phyloP scores from a whole-genome alignment of 2,797 vertebrate genomes.

The Oryzias dopingdopingensis region DNA sequence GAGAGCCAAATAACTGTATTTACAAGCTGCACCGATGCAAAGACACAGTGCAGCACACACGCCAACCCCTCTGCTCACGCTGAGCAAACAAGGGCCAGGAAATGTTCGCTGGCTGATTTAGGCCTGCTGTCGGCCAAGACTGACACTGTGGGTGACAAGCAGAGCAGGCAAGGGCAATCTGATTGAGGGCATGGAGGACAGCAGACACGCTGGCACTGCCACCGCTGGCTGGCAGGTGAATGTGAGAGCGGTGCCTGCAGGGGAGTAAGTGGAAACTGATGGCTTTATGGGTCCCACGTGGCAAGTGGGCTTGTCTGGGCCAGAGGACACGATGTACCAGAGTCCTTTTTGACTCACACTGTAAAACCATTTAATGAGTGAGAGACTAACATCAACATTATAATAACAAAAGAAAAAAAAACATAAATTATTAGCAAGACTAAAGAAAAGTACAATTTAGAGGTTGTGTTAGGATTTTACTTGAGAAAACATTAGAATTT shows the following conservation, averaged over 20 bases:
- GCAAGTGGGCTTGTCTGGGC: slow-evolving; percentile 38
- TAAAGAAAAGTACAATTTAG: no score
- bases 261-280: slow-evolving; percentile 42
- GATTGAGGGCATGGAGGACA: slow-evolving; percentile 49
- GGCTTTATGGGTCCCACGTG: slow-evolving; percentile 39
- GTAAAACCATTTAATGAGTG: slow-evolving; percentile 3
- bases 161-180: slow-evolving; percentile 40
- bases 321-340: slow-evolving; percentile 32
- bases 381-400: no score
- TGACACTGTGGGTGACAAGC: slow-evolving; percentile 42
- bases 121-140: slow-evolving; percentile 47
- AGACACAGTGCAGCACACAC: slow-evolving; percentile 1
- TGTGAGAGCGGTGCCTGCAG: slow-evolving; percentile 16
- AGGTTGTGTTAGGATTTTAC: no score
- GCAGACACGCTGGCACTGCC: slow-evolving; percentile 53
- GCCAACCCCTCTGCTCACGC: slow-evolving; percentile 30
- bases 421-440: no score
- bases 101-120: slow-evolving; percentile 51
- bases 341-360: slow-evolving; percentile 10
- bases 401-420: no score
- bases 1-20: slow-evolving; percentile 23
- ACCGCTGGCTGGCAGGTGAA: slow-evolving; percentile 36
- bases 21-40: slow-evolving; percentile 25
- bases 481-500: no score
- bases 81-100: slow-evolving; percentile 44